Evolutionary conservation across 2,113 vertebrate species (phyloP), one percentile per base, ranked within the genome.

Genomic region (Macrotus californicus): DNA sequence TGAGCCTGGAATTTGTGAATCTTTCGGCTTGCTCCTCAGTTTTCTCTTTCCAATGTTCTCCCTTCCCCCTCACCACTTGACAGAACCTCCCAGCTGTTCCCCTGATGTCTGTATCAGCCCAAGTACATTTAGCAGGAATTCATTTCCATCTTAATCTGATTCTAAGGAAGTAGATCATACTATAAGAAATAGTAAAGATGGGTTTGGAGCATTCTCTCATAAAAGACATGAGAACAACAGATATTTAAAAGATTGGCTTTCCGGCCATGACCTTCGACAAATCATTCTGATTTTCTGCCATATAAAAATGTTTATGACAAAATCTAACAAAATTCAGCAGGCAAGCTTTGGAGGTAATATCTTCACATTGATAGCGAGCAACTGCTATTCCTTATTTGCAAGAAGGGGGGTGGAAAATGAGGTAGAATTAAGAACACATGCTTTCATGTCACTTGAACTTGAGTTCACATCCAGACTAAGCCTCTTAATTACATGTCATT

Each of bases 61-160:
- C 94, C 93, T 26, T 10, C 91, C 80, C 77, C 59, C 21, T 43
- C 82, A 0, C 56, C 81, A 16, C 79, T 82, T 31, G 0, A 4
- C 0, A 0, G 87, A 89, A 59, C 83, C 26, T 19, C 87, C 94
- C 96, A 93, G 95, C 95, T 96, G 96, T 92, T 93, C 46, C 76
- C 93, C 93, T 87, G 94, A 96, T 48, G 76, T 90, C 95, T 88
- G 41, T 46, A 92, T 70, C 96, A 88, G 61, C 92, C 79, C 72
- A 15, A 79, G 67, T 61, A 36, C 94, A 70, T 85, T 95, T 87
- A 75, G 93, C 76, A 39, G 61, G 92, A 94, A 96, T 96, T 96
- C 94, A 79, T 96, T 95, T 96, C 94, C 97, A 95, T 97, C 94
- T 96, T 85, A 92, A 96, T 96, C 93, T 92, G 92, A 90, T 93